These are phyloP conservation scores for Platalea minor DNA, from an alignment of 2,797 vertebrate genomes.

Conservation along the genomic window DNA sequence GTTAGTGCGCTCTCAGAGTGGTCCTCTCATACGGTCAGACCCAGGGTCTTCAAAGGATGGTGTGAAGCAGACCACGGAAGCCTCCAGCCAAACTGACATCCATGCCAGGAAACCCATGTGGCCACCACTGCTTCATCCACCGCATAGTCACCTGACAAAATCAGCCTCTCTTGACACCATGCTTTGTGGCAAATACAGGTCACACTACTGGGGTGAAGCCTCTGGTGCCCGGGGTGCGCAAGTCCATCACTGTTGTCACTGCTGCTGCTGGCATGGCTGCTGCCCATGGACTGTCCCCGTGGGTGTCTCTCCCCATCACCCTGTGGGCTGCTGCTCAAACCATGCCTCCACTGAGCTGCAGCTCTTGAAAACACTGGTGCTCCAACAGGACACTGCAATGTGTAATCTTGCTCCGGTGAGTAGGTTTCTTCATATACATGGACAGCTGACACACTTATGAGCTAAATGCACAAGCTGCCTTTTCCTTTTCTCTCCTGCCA, in stretches of 20 bases:
- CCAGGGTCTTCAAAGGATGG: background rate
- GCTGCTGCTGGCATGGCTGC: background rate
- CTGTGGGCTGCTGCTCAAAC: background rate
- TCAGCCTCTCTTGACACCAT: conserved; percentile 65
- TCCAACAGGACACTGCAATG: conserved; percentile 32
- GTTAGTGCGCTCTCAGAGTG: background rate
- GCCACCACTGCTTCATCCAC: background rate
- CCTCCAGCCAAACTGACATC: conserved; percentile 47
- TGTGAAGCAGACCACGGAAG: conserved; percentile 11
- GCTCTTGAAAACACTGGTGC: conserved; percentile 4
- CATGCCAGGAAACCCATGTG: background rate
- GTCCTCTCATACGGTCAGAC: background rate
- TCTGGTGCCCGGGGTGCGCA: background rate
- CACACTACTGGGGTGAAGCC: background rate
- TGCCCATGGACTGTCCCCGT: background rate
- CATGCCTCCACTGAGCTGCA: background rate
- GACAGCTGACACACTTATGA: background rate
- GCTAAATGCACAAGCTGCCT: background rate
- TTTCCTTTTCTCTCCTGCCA: background rate
- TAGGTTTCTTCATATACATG: background rate
- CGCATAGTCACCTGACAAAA: background rate
- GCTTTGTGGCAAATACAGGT: background rate
- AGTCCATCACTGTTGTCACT: background rate
- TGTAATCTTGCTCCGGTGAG: conserved; percentile 58
- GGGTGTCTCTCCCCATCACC: background rate